phyloP scores from a whole-genome alignment of 2,888 invertebrate species.

The Tenthredo distinguenda region DNA sequence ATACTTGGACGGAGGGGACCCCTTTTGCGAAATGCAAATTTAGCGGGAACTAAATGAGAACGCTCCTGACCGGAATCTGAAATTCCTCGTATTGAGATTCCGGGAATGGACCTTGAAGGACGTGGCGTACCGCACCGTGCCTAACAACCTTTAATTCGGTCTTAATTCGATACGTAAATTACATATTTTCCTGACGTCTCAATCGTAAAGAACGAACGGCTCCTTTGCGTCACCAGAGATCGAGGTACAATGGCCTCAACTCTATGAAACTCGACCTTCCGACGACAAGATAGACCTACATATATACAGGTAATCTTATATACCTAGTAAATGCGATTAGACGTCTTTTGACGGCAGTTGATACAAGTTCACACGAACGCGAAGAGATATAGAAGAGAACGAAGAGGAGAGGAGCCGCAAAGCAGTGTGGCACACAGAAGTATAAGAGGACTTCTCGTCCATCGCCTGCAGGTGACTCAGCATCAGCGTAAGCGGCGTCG shows the following conservation, averaged over 20 bases:
- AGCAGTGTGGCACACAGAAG: constrained; percentile 29
- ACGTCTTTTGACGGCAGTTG: constrained; percentile 38
- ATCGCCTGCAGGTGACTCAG: constrained; percentile 63
- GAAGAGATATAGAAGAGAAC: background rate
- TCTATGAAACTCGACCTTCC: constrained; percentile 20
- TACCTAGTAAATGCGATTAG: constrained; percentile 28
- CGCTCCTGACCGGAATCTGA: constrained; percentile 49
- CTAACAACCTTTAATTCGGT: constrained; percentile 47
- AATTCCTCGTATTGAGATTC: constrained; percentile 49
- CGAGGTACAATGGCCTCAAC: constrained; percentile 30
- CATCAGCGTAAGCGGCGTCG: constrained; percentile 61
- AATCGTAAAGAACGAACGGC: constrained; percentile 35
- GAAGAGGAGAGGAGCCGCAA: constrained; percentile 13
- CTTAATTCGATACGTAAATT: constrained; percentile 49
- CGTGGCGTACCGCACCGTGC: constrained; percentile 40
- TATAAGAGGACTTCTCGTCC: constrained; percentile 26
- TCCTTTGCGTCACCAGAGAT: constrained; percentile 28
- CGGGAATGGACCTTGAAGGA: constrained; percentile 43
- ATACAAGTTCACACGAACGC: constrained; percentile 47
- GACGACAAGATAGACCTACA: background rate
- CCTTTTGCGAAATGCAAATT: constrained; percentile 52
- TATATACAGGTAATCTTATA: background rate
- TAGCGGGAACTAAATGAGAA: constrained; percentile 48
- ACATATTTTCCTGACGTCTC: constrained; percentile 51
- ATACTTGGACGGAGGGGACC: constrained; percentile 32